phyloP scores from a whole-genome alignment of 2,888 invertebrate genomes.

The Drosophila colorata region DNA sequence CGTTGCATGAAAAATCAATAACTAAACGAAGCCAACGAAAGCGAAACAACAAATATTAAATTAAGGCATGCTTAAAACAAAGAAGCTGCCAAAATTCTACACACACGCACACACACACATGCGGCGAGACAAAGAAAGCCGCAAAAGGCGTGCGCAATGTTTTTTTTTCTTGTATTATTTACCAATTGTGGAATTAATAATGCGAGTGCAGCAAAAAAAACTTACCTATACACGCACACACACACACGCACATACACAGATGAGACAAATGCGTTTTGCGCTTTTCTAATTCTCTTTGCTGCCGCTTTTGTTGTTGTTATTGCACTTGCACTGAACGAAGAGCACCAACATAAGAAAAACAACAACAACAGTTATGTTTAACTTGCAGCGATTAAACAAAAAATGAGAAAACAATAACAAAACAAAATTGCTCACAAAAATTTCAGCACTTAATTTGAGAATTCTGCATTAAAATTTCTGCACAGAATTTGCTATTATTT shows the following conservation, averaged over 20 bases:
- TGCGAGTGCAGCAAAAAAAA: constrained; percentile 12
- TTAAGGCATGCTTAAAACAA: constrained; percentile 15
- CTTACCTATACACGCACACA: constrained; percentile 34
- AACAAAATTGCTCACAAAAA: constrained; percentile 29
- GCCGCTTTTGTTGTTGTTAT: constrained; percentile 26
- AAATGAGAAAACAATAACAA: constrained; percentile 31
- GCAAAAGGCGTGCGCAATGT: constrained; percentile 16
- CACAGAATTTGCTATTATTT: constrained; percentile 8
- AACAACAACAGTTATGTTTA: constrained; percentile 1
- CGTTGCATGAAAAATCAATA: constrained; percentile 54
- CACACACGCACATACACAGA: constrained; percentile 3
- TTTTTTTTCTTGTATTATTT: constrained; percentile 1
- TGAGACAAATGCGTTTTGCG: constrained; percentile 21
- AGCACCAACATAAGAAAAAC: constrained; percentile 8
- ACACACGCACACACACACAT: constrained; percentile 17
- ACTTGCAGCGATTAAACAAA: constrained; percentile 10
- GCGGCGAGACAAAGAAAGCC: constrained; percentile 32
- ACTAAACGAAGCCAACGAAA: constrained; percentile 42
- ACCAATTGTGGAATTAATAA: constrained; percentile 18
- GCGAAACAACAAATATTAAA: constrained; percentile 24
- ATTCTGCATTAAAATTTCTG: constrained; percentile 15
- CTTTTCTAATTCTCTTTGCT: constrained; percentile 5
- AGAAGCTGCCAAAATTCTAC: constrained; percentile 23
- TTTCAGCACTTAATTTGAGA: constrained; percentile 21
- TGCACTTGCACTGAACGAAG: constrained; percentile 29